A percentile compares a stretch with the other conserved stretches of the same genome.
Evolutionary conservation across 1,140 invertebrate species (phyloP).

Genomic region (Lysiphlebus fabarum): DNA sequence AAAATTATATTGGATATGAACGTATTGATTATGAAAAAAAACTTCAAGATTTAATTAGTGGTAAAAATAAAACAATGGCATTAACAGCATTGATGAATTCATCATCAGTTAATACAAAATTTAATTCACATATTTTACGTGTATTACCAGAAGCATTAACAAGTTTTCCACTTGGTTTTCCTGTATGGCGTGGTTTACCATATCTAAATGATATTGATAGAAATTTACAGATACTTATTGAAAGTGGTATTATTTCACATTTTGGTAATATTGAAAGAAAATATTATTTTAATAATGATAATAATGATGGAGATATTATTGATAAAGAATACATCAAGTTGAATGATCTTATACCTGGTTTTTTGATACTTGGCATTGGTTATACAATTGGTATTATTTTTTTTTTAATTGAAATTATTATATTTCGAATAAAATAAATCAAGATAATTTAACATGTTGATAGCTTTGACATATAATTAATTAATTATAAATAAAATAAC

Average conservation of each 20-base stretch:
- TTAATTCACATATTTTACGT: constrained; percentile 28
- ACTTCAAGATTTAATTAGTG: constrained; percentile 28
- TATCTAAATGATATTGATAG: constrained; percentile 32
- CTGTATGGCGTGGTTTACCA: constrained; percentile 37
- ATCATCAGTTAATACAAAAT: constrained; percentile 24
- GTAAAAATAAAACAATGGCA: constrained; percentile 31
- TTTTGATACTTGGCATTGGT: constrained; percentile 39
- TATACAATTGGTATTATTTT: constrained; percentile 20
- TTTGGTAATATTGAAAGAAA: constrained; percentile 15
- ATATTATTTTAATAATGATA: constrained; percentile 3
- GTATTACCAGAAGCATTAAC: constrained; percentile 35
- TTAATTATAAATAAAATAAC: too few species aligned
- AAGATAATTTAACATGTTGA: too few species aligned
- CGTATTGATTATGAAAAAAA: constrained; percentile 24
- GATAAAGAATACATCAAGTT: constrained; percentile 28
- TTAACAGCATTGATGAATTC: constrained; percentile 38
- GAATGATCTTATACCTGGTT: constrained; percentile 36
- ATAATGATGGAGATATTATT: neutral
- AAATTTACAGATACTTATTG: constrained; percentile 26
- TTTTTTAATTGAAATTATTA: constrained; percentile 12
- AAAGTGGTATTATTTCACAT: constrained; percentile 34
- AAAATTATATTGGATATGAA: constrained; percentile 33
- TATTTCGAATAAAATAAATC: neutral
- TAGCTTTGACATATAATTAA: too few species aligned
- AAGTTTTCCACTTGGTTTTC: constrained; percentile 39